Percentiles rank a stretch among this genome's conserved stretches.
Evolutionary conservation across 2,888 invertebrate species (phyloP).

Genomic region (Noctua janthe): DNA sequence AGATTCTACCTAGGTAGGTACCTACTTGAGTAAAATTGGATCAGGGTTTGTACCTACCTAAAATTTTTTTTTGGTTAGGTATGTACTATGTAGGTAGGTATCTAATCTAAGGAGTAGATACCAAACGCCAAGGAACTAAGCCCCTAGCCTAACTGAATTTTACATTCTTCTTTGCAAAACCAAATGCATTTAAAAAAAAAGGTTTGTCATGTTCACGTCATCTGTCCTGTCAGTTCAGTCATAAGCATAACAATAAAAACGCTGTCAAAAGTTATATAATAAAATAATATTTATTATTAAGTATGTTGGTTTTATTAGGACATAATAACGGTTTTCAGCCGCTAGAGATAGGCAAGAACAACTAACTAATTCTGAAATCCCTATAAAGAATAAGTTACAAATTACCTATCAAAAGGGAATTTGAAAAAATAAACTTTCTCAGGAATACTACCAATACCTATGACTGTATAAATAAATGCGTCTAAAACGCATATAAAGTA

Average conservation of each 20-base stretch:
- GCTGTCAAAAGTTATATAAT: neutral
- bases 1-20: neutral
- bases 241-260: neutral
- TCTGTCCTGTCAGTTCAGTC: neutral
- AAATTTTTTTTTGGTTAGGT: neutral
- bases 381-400: neutral
- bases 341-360: neutral
- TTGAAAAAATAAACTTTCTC: neutral
- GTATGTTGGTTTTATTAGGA: neutral
- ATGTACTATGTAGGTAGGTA: neutral
- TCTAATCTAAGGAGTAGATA: too few species aligned
- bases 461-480: conserved; percentile 6
- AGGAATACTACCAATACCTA: neutral
- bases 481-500: conserved; percentile 27
- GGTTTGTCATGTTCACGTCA: neutral
- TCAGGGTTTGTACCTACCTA: neutral
- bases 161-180: neutral
- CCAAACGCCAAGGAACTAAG: neutral
- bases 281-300: neutral
- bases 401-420: neutral
- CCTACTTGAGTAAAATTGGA: neutral
- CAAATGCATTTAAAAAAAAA: neutral
- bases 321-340: neutral
- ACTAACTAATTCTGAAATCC: neutral
- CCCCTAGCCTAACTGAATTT: neutral